These are phyloP conservation scores for Beroe ovata DNA, from an alignment of 37 sponge, comb jelly and placozoan species.

Conservation along the genomic window DNA sequence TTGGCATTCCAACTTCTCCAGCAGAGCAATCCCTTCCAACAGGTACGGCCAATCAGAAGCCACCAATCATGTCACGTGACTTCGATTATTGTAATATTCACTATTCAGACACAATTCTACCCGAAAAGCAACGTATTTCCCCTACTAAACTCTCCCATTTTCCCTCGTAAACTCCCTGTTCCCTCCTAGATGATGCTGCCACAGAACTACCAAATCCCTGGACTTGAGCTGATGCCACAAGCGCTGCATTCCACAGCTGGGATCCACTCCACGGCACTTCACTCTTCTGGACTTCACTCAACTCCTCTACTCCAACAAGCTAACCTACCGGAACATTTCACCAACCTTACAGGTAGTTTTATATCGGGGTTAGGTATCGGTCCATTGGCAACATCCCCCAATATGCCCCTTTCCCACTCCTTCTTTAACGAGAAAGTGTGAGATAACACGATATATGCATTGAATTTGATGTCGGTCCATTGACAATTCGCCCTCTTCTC, in stretches of 20 bases:
- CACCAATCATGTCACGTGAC: too few species aligned
- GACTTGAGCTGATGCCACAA: constrained; percentile 57
- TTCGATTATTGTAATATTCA: too few species aligned
- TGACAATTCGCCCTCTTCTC: too few species aligned
- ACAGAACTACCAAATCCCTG: constrained; percentile 26
- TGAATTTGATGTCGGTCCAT: too few species aligned
- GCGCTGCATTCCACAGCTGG: constrained; percentile 38
- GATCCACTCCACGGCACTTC: neutral
- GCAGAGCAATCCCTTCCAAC: constrained; percentile 47
- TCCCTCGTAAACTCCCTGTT: neutral
- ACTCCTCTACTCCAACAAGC: constrained; percentile 38
- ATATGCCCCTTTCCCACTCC: too few species aligned
- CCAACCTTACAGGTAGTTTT: constrained; percentile 34
- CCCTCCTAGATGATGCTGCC: constrained; percentile 28
- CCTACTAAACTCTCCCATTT: neutral
- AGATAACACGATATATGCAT: too few species aligned
- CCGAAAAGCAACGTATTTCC: neutral
- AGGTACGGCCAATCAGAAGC: too few species aligned
- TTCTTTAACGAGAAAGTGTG: too few species aligned
- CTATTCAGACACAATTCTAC: too few species aligned
- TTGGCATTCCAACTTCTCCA: constrained; percentile 58
- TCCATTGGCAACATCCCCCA: too few species aligned
- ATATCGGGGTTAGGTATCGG: too few species aligned
- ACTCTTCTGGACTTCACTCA: constrained; percentile 3
- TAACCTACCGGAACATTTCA: constrained; percentile 36